Base-by-base conservation (phyloP, 2,113 vertebrate genomes). In the Antechinus flavipes region DNA sequence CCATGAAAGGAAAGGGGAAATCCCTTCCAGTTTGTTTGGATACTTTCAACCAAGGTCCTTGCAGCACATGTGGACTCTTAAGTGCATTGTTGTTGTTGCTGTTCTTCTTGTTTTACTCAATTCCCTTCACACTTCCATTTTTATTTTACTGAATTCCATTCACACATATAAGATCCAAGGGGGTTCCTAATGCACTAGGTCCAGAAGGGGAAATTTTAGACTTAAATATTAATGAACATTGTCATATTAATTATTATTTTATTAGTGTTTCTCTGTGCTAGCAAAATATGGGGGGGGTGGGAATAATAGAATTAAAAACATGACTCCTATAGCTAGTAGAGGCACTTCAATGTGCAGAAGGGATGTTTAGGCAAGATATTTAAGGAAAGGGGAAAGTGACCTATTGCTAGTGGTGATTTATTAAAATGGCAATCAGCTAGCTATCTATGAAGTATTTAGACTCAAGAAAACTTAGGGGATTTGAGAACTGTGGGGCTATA, bases 201-300 rank as follows among this genome's bases (percentile, higher is more conserved):
- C 35, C 68, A 42, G 68, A 84, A 84, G n/a, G 68, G 68, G 16
- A 56, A 93, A 94, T 52, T 10, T 54, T 95, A 91, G 19, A 92
- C 23, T 56, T 47, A 92, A 93, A 93, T 89, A 94, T 76, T 12
- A 26, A 91, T 90, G 84, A 27, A 68, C 91, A 10, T 91, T 90
- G 47, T 22, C 49, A 61, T 24, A 11, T 30, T 91, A 6, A n/a
- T 94, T 91, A 50, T 30, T 42, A 24, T 56, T 10, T 84, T 93
- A 58, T 95, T 89, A 54, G 8, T 52, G 27, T 25, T 96, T 61
- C 19, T 92, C 91, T 91, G 16, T 49, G 8, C 58, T 24, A 68
- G 16, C 55, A 35, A 30, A 58, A 56, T 49, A 89, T 55, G 35
- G 1, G 50, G 30, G 68, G 6, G 68, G n/a, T 1, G 42, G 42